Percentiles rank a stretch among this genome's conserved stretches.
Conservation (phyloP, 2,888 invertebrate species). For the Polyommatus icarus region DNA sequence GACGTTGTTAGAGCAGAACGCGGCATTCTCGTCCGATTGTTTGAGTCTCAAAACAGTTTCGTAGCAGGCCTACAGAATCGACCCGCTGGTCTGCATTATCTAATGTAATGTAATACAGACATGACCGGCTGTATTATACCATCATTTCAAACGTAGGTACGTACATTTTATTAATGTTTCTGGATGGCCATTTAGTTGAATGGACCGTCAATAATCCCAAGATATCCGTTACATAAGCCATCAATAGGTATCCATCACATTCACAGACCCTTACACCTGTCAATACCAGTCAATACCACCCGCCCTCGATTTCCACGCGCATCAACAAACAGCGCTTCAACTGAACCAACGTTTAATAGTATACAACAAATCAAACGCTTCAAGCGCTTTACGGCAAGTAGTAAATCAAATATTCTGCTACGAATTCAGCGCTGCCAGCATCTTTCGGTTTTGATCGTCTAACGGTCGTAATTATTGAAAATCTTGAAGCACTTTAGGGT, state of each 20-base stretch:
- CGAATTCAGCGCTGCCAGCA: constrained; percentile 22
- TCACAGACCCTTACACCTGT: background rate
- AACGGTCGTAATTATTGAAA: background rate
- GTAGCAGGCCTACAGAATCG: too few relatives aligned
- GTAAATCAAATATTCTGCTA: background rate
- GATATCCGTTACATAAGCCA: background rate
- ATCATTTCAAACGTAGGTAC: background rate
- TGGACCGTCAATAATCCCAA: background rate
- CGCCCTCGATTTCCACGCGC: constrained; percentile 1
- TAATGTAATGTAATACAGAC: too few relatives aligned
- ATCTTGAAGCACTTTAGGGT: constrained; percentile 48
- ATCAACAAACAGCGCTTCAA: constrained; percentile 33
- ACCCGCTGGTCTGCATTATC: too few relatives aligned
- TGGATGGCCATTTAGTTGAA: background rate
- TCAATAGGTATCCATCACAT: background rate
- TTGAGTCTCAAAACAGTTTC: too few relatives aligned
- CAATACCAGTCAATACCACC: constrained; percentile 10
- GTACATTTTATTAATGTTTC: background rate
- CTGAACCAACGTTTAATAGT: constrained; percentile 34
- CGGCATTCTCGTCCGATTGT: too few relatives aligned
- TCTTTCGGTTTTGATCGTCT: background rate
- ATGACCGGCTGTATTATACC: background rate
- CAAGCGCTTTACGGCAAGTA: constrained; percentile 39
- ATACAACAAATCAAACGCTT: constrained; percentile 34
- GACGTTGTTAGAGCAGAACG: too few relatives aligned